A percentile compares a stretch with the other conserved stretches of the same genome.
Conservation (phyloP, 2,797 vertebrate species). For the Chelonia mydas region DNA sequence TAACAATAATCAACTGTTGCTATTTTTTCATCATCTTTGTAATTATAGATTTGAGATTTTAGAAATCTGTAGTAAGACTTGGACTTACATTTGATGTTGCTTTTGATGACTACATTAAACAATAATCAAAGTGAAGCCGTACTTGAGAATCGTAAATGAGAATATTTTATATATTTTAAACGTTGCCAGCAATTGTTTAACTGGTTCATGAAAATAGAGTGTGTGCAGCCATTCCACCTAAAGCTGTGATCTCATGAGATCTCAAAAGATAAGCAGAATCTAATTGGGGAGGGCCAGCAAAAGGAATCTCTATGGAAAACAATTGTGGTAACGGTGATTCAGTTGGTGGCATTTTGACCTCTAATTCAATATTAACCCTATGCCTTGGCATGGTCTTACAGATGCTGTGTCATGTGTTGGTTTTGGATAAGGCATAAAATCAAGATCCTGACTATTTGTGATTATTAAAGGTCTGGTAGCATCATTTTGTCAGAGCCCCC, state of each 20-base stretch:
- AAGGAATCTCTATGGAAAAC: not conserved
- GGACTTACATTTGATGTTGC: not conserved
- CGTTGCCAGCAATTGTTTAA: not conserved
- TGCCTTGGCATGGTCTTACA: not conserved
- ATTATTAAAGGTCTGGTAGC: not conserved
- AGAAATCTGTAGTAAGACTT: not conserved
- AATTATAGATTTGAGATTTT: not conserved
- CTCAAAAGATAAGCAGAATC: not conserved
- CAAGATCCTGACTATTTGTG: not conserved
- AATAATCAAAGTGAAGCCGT: not conserved
- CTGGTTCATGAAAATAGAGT: not conserved
- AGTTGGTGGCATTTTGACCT: not conserved
- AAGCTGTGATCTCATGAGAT: not conserved
- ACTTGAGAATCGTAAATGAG: not conserved
- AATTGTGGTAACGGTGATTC: not conserved
- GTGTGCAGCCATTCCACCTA: not conserved
- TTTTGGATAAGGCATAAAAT: not conserved
- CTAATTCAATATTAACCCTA: not conserved
- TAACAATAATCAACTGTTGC: not conserved
- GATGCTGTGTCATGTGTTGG: not conserved
- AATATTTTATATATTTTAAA: not conserved
- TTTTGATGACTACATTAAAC: not conserved
- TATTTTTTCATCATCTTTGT: conserved; percentile 35
- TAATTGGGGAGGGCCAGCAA: not conserved
- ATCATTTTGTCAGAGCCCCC: not conserved